phyloP scores from a whole-genome alignment of 2,113 vertebrate genomes.

The Eira barbara region DNA sequence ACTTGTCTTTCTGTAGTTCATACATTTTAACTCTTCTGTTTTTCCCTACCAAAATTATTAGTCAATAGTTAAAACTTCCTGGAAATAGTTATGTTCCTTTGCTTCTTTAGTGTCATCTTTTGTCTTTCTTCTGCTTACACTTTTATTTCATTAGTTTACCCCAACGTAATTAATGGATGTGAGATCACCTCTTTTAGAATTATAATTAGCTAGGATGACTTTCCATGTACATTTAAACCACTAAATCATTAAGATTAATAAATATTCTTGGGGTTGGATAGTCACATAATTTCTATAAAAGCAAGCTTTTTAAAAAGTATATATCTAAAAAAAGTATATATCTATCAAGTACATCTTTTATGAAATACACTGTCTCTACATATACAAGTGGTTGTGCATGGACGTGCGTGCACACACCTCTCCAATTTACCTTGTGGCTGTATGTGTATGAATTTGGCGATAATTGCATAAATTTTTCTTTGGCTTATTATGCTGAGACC shows the following conservation, averaged over 20 bases:
- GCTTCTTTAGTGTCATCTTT: neutral
- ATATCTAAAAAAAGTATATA: neutral
- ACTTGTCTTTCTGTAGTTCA: neutral
- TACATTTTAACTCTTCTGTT: neutral
- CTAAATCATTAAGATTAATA: constrained; percentile 46
- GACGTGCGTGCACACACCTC: fast-evolving
- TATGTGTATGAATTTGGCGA: neutral
- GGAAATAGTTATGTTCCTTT: neutral
- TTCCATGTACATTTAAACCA: neutral
- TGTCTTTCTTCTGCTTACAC: constrained; percentile 3
- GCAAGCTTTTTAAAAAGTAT: neutral
- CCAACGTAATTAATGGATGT: neutral
- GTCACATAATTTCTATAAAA: neutral
- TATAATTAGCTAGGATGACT: constrained; percentile 12
- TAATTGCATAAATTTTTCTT: neutral
- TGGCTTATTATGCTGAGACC: neutral
- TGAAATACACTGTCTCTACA: neutral
- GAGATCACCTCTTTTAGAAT: constrained; percentile 12
- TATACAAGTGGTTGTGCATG: neutral
- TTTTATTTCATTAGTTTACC: constrained; percentile 1
- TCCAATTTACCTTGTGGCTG: neutral
- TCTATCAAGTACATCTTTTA: neutral
- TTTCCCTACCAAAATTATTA: neutral
- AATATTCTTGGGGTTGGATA: neutral
- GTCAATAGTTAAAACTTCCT: neutral